Conservation (phyloP, 2,113 vertebrate genomes). For the Amblyopsis rosae region DNA sequence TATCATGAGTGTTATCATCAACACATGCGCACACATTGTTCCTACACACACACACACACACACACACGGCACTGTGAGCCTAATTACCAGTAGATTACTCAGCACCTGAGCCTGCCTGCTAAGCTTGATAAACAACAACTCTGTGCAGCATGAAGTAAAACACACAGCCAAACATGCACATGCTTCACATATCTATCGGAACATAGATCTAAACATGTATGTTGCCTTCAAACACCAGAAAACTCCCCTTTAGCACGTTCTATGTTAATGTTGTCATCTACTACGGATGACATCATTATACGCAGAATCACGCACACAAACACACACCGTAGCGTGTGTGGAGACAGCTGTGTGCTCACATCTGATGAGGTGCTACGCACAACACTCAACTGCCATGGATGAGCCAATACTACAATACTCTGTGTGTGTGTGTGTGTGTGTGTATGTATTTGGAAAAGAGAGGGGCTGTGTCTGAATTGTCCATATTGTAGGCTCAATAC, state of each 20-base stretch:
- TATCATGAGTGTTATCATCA: not conserved
- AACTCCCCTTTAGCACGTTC: not conserved
- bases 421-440: slow-evolving; percentile 22
- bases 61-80: slow-evolving; percentile 22
- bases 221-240: not conserved
- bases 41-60: slow-evolving; percentile 20
- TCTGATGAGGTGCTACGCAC: too few species aligned
- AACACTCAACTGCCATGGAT: not conserved
- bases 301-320: slow-evolving; percentile 22
- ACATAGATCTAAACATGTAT: slow-evolving; percentile 3
- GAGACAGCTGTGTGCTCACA: not conserved
- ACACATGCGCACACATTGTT: slow-evolving; percentile 1
- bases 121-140: slow-evolving; percentile 56
- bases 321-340: slow-evolving; percentile 18
- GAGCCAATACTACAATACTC: too few species aligned
- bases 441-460: too few species aligned
- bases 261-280: not conserved
- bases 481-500: too few species aligned
- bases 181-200: slow-evolving; percentile 21
- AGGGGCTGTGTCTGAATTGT: too few species aligned
- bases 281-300: not conserved
- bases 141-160: slow-evolving; percentile 4
- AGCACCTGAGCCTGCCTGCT: slow-evolving; percentile 53
- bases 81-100: slow-evolving; percentile 56
- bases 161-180: slow-evolving; percentile 5